Conservation (phyloP, 2,888 invertebrate species). For the Zaprionus lineosus region DNA sequence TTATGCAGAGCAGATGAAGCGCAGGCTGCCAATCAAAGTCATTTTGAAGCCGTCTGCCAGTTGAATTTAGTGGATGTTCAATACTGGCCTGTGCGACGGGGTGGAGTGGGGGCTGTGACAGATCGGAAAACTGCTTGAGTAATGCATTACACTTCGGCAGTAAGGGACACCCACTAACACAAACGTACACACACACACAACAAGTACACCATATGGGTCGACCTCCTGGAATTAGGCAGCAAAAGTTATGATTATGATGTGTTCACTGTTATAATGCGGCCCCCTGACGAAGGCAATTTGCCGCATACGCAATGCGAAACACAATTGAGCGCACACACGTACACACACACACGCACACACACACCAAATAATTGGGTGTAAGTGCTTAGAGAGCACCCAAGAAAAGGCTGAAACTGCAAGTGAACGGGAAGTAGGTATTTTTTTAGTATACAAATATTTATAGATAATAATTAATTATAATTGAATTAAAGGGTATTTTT, state of each 20-base stretch:
- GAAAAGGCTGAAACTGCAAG: no score
- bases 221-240: slow-evolving; percentile 68
- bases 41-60: slow-evolving; percentile 33
- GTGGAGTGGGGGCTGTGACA: no score
- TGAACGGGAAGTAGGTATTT: no score
- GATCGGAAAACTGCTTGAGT: slow-evolving; percentile 23
- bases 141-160: slow-evolving; percentile 28
- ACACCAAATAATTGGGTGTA: slow-evolving; percentile 11
- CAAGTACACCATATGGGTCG: background rate
- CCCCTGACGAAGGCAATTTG: slow-evolving; percentile 49
- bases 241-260: slow-evolving; percentile 76
- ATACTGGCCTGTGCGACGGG: no score
- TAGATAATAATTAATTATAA: no score
- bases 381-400: no score
- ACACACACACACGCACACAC: slow-evolving; percentile 1
- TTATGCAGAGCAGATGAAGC: slow-evolving; percentile 73
- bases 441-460: no score
- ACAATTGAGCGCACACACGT: slow-evolving; percentile 19
- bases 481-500: no score
- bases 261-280: slow-evolving; percentile 74
- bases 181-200: background rate
- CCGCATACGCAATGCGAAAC: slow-evolving; percentile 38
- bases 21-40: slow-evolving; percentile 55
- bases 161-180: background rate
- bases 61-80: slow-evolving; percentile 28